Conservation (phyloP, 2,797 vertebrate genomes). For the Pseudopleuronectes americanus region DNA sequence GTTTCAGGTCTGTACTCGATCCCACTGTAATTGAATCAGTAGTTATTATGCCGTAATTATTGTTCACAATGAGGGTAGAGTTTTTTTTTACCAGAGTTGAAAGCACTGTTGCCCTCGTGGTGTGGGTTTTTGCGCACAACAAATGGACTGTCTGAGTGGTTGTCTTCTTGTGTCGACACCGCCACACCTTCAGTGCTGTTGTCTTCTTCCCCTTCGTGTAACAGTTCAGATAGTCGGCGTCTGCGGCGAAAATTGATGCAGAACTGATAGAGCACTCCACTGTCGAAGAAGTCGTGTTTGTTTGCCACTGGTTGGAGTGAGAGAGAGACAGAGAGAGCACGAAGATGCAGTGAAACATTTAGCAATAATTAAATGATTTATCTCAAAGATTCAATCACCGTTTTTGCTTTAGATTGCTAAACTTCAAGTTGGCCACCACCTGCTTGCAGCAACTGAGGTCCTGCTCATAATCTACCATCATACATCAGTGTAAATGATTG, state of each 20-base stretch:
- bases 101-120: constrained; percentile 76
- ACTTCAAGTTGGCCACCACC: constrained; percentile 12
- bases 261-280: constrained; percentile 90
- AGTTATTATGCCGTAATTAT: not conserved
- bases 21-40: constrained; percentile 67
- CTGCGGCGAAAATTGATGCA: constrained; percentile 88
- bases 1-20: constrained; percentile 80
- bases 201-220: constrained; percentile 79
- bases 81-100: constrained; percentile 82
- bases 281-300: constrained; percentile 88
- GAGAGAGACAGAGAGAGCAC: constrained; percentile 32
- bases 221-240: constrained; percentile 84
- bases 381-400: not conserved
- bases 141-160: constrained; percentile 85
- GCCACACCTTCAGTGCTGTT: constrained; percentile 26
- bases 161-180: constrained; percentile 73
- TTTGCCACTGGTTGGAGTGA: constrained; percentile 79
- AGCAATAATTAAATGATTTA: constrained; percentile 12
- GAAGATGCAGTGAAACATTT: constrained; percentile 13
- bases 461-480: not conserved
- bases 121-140: constrained; percentile 79
- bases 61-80: not conserved
- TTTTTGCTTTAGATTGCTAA: constrained; percentile 34
- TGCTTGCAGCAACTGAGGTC: not conserved
- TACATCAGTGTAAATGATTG: constrained; percentile 34